A percentile compares a stretch with the other conserved stretches of the same genome.
phyloP scores from a whole-genome alignment of 2,888 invertebrate species.

The Willowsia nigromaculata region DNA sequence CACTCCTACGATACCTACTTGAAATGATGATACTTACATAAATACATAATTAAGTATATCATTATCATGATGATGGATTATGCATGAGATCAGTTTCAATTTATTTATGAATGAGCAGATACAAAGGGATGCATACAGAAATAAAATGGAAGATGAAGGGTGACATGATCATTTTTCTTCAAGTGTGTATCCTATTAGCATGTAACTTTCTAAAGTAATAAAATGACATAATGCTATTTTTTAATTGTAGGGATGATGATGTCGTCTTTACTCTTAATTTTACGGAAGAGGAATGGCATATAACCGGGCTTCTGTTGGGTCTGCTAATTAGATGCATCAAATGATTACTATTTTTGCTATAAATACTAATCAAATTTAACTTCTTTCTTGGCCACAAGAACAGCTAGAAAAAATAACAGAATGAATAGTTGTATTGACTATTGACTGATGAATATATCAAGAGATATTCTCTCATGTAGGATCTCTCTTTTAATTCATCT shows the following conservation, averaged over 20 bases:
- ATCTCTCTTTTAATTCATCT: background rate
- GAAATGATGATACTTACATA: background rate
- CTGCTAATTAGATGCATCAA: too few relatives aligned
- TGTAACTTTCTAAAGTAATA: slow-evolving; percentile 6
- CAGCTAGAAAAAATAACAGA: too few relatives aligned
- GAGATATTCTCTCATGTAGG: background rate
- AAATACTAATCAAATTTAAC: too few relatives aligned
- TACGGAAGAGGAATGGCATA: background rate
- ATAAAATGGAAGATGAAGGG: background rate
- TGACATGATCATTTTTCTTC: background rate
- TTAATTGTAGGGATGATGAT: background rate
- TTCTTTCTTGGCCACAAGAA: too few relatives aligned
- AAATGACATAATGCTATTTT: background rate
- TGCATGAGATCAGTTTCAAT: slow-evolving; percentile 13
- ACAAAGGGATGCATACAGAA: background rate
- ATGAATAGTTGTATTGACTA: too few relatives aligned
- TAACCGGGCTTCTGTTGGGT: too few relatives aligned
- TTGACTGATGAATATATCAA: too few relatives aligned
- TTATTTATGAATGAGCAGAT: background rate
- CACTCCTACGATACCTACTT: too few relatives aligned
- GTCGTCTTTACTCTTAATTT: background rate
- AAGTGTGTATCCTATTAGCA: background rate
- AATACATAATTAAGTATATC: slow-evolving; percentile 26
- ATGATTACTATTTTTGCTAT: too few relatives aligned
- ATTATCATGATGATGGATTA: background rate